A percentile compares a stretch with the other conserved stretches of the same genome.
Conservation (phyloP, 2,888 invertebrate genomes). For the Pantelozetes paolii region DNA sequence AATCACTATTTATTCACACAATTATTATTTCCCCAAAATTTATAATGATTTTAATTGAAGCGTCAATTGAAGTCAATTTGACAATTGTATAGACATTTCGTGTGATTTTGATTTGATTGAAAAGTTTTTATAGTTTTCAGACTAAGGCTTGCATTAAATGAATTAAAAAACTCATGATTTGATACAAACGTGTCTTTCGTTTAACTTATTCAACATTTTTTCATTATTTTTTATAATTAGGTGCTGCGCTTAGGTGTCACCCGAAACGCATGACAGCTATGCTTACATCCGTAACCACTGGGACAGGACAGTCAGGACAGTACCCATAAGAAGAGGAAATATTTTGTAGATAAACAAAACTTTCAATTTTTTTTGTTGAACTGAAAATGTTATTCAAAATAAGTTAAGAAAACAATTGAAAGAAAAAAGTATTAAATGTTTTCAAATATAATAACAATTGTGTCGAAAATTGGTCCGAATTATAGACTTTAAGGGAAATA, state of each 20-base stretch:
- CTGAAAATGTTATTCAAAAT: background rate
- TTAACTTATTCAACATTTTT: constrained; percentile 4
- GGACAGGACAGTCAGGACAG: background rate
- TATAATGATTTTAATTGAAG: no score
- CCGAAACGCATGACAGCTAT: constrained; percentile 29
- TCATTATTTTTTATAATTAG: background rate
- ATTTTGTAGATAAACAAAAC: background rate
- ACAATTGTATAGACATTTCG: no score
- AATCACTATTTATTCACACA: no score
- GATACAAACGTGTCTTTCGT: background rate
- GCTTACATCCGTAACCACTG: background rate
- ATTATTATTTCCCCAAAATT: no score
- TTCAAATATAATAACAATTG: background rate
- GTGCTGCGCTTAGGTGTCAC: constrained; percentile 22
- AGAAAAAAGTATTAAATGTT: background rate
- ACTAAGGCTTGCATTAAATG: no score
- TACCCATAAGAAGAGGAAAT: constrained; percentile 5
- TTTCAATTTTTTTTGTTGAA: constrained; percentile 2
- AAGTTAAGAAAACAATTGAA: constrained; percentile 2
- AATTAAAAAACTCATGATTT: no score
- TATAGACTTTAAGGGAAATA: background rate
- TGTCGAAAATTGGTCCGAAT: background rate
- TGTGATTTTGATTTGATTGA: no score
- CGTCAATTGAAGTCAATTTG: no score
- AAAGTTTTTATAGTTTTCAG: no score